Evolutionary conservation across 1,140 invertebrate species (phyloP).

Genomic region (Panagrolaimus sp.): DNA sequence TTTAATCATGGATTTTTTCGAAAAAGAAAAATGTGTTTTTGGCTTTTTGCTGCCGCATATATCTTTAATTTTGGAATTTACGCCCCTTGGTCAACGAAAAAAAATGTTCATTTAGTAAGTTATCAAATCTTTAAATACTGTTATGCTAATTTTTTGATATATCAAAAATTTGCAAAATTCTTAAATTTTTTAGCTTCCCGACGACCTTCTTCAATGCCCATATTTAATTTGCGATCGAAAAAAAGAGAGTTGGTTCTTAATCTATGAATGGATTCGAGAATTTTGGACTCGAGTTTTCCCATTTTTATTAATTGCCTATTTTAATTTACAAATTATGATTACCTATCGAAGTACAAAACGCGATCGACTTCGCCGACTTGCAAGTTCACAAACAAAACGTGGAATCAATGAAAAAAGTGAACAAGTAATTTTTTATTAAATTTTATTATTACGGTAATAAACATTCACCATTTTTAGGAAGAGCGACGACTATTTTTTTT

Average conservation of each 20-base stretch:
- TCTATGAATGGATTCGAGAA: constrained; percentile 56
- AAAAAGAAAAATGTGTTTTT: constrained; percentile 41
- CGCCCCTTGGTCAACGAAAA: constrained; percentile 57
- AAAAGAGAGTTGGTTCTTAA: constrained; percentile 45
- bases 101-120: constrained; percentile 39
- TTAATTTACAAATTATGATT: constrained; percentile 54
- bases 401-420: constrained; percentile 51
- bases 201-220: constrained; percentile 42
- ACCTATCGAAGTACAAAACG: constrained; percentile 56
- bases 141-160: no score
- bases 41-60: constrained; percentile 51
- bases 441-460: neutral
- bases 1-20: constrained; percentile 38
- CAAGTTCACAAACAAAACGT: constrained; percentile 45
- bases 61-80: constrained; percentile 56
- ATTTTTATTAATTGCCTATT: constrained; percentile 56
- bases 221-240: constrained; percentile 50
- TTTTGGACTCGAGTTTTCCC: constrained; percentile 56
- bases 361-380: constrained; percentile 48
- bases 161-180: no score
- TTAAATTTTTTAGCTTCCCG: constrained; percentile 30
- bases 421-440: constrained; percentile 31
- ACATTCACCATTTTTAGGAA: constrained; percentile 41
- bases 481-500: constrained; percentile 56
- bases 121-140: no score